Percentiles rank a stretch among this genome's conserved stretches.
Conservation (phyloP, 1,140 invertebrate species). For the Neodiprion virginianus region DNA sequence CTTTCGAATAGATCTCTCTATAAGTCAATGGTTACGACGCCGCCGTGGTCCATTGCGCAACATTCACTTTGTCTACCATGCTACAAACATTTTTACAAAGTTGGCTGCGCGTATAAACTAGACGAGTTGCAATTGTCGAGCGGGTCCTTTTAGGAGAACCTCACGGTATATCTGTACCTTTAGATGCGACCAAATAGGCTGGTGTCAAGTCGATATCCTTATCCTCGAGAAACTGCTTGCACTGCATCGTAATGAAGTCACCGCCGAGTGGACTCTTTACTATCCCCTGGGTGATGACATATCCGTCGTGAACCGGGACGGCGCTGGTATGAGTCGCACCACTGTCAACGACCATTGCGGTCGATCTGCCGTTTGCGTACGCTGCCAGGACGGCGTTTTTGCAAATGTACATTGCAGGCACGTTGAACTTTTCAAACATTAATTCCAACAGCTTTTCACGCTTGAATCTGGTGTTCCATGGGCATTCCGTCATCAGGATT, state of each 20-base stretch:
- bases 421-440: slow-evolving; percentile 96
- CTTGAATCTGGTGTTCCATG: slow-evolving; percentile 88
- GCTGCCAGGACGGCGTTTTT: slow-evolving; percentile 95
- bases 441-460: slow-evolving; percentile 91
- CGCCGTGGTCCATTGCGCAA: no score
- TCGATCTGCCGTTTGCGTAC: slow-evolving; percentile 91
- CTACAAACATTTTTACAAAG: no score
- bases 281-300: slow-evolving; percentile 89
- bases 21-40: no score
- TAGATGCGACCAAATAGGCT: slow-evolving; percentile 77
- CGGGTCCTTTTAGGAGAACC: neutral
- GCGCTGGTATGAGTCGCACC: slow-evolving; percentile 94
- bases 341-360: slow-evolving; percentile 91
- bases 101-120: no score
- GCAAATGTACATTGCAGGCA: slow-evolving; percentile 93
- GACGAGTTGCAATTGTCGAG: neutral
- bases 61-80: no score
- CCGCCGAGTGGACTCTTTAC: slow-evolving; percentile 91
- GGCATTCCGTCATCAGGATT: slow-evolving; percentile 91
- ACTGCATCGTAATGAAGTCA: slow-evolving; percentile 90
- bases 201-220: slow-evolving; percentile 87
- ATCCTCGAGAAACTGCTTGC: slow-evolving; percentile 79
- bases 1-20: no score
- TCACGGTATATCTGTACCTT: slow-evolving; percentile 63
- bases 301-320: slow-evolving; percentile 92